Base-by-base conservation (phyloP, 2,113 vertebrate genomes). In the Sarotherodon lohbergeri region DNA sequence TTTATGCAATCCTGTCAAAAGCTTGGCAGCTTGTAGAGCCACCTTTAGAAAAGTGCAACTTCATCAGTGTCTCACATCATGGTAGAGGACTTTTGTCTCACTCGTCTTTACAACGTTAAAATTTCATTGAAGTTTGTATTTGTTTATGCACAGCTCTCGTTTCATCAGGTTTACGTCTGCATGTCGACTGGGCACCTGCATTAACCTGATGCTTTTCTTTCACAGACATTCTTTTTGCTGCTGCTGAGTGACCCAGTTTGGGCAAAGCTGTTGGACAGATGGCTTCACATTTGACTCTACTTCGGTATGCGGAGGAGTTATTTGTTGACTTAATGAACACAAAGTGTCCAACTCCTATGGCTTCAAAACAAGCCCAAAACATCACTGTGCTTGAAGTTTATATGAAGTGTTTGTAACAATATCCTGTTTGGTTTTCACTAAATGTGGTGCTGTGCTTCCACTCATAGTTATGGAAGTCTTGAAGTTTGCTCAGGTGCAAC, bases 111-210 rank as follows among this genome's bases (percentile, higher is more conserved):
- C 22, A 46, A 43, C 22, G 1, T 46, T 0, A 10, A 0, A 6
- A 27, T 43, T 27, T 46, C 1, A 27, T 1, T 13, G 0, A 66
- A 0, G 61, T 39, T 39, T 39, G 34, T 0, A 66, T 39, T 39
- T 22, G 61, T 66, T 66, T 39, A 22, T 66, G 61, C 4, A 2
- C 61, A 66, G 61, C 19, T 39, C 61, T 66, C 6, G 3, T 66
- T 10, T 46, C 22, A 0, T 27, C 22, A 27, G 22, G 39, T 43
- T 71, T 22, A 0, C 3, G 12, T 24, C 66, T 17, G 39, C 13
- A 27, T 2, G 1, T 73, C 1, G 66, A 46, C 3, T 27, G 5
- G 12, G n/a, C 14, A 27, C 8, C 13, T 73, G 22, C n/a, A 16
- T 14, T 41, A 71, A 24, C n/a, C 36, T 43, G 36, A 16, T 71